Evolutionary conservation across 2,888 invertebrate genomes (phyloP).

Genomic region (Mantis religiosa): DNA sequence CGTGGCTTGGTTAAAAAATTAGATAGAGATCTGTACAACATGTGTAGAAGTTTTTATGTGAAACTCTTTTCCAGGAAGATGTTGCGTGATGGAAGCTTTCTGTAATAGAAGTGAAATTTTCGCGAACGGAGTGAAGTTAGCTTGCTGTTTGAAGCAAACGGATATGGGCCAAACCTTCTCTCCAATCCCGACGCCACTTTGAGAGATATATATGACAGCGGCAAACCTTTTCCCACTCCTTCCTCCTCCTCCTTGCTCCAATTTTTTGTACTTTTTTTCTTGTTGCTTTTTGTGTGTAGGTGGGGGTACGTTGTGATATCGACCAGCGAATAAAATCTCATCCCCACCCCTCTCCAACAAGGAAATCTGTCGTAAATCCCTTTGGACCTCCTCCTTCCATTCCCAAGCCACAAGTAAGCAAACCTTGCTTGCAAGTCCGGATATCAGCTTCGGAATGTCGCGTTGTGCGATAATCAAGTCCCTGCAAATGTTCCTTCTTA

Average conservation of each 20-base stretch:
- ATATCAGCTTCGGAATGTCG: background rate
- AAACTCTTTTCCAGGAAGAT: background rate
- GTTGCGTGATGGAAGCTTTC: background rate
- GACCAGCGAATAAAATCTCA: constrained; percentile 24
- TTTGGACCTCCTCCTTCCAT: constrained; percentile 11
- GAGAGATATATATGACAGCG: background rate
- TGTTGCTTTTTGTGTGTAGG: background rate
- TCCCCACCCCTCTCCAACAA: constrained; percentile 13
- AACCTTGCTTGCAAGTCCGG: background rate
- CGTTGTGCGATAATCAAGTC: background rate
- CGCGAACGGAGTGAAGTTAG: constrained; percentile 6
- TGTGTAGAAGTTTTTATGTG: background rate
- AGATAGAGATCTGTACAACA: background rate
- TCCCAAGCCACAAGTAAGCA: constrained; percentile 8
- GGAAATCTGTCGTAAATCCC: constrained; percentile 29
- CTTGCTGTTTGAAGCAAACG: constrained; percentile 5
- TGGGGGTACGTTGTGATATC: background rate
- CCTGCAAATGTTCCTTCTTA: background rate
- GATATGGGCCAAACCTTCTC: background rate
- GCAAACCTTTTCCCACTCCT: background rate
- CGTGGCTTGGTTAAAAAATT: background rate
- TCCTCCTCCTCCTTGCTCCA: background rate
- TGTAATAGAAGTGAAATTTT: constrained; percentile 4
- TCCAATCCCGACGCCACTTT: background rate
- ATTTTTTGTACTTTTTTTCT: background rate